These are phyloP conservation scores for Melanotaenia boesemani DNA, from an alignment of 2,797 vertebrate species.

Conservation along the genomic window DNA sequence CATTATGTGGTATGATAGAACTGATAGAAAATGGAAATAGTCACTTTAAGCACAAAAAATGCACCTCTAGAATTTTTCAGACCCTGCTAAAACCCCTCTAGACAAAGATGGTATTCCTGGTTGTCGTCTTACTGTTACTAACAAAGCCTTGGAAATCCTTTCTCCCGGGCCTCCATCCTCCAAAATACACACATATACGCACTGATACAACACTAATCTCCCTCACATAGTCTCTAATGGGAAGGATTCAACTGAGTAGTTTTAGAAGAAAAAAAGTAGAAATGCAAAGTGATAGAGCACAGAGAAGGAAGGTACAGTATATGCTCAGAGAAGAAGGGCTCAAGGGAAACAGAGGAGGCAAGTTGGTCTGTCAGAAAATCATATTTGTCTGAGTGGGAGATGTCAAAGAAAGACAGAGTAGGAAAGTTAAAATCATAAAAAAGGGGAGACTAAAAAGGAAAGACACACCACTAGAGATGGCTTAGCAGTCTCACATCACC, in stretches of 20 bases:
- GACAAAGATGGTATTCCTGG: slow-evolving; percentile 73
- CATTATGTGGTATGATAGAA: slow-evolving; percentile 12
- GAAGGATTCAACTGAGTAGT: slow-evolving; percentile 79
- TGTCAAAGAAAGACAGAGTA: slow-evolving; percentile 28
- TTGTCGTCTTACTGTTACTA: slow-evolving; percentile 68
- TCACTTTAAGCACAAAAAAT: slow-evolving; percentile 39
- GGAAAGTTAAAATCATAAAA: slow-evolving; percentile 27
- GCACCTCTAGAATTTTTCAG: slow-evolving; percentile 19
- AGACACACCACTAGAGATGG: slow-evolving; percentile 51
- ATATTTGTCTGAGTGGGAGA: slow-evolving; percentile 33
- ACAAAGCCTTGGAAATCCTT: slow-evolving; percentile 73
- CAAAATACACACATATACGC: slow-evolving; percentile 52
- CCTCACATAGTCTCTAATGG: slow-evolving; percentile 78
- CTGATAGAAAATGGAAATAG: slow-evolving; percentile 25
- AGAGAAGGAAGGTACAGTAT: slow-evolving; percentile 42
- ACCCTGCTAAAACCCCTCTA: slow-evolving; percentile 55
- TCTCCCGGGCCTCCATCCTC: slow-evolving; percentile 61
- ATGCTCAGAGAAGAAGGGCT: slow-evolving; percentile 45
- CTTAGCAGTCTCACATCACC: slow-evolving; percentile 64
- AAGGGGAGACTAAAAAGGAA: slow-evolving; percentile 18
- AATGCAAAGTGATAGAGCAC: slow-evolving; percentile 50
- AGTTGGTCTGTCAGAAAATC: slow-evolving; percentile 55
- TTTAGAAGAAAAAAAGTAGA: slow-evolving; percentile 23
- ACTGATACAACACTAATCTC: slow-evolving; percentile 79
- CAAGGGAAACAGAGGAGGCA: slow-evolving; percentile 43